phyloP scores from a whole-genome alignment of 2,113 vertebrate genomes.

The Heterotis niloticus region DNA sequence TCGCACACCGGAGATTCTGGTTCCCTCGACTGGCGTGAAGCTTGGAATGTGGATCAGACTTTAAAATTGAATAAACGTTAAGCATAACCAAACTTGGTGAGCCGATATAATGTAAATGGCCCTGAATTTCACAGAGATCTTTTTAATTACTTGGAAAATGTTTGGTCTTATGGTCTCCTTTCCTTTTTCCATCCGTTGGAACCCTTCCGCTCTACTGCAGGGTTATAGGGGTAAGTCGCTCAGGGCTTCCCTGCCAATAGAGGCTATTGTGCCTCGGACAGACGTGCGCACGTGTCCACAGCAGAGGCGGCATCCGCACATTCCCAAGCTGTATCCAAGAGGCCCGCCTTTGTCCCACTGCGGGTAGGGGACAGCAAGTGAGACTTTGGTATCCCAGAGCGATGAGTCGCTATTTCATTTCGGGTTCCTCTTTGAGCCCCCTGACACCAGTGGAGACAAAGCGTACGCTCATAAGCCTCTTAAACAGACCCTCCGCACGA shows the following conservation, averaged over 20 bases:
- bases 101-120: neutral
- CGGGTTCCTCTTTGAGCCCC: neutral
- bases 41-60: neutral
- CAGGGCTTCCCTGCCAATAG: slow-evolving; percentile 32
- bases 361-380: slow-evolving; percentile 10
- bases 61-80: neutral
- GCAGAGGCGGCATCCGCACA: slow-evolving; percentile 41
- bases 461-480: neutral
- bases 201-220: slow-evolving; percentile 37
- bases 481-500: neutral
- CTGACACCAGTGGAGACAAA: neutral
- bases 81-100: neutral
- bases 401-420: slow-evolving; percentile 32
- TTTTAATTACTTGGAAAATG: slow-evolving; percentile 17
- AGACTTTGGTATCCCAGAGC: slow-evolving; percentile 33
- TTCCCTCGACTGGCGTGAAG: neutral
- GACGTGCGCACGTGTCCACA: neutral
- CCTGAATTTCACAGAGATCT: slow-evolving; percentile 2
- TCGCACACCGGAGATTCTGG: neutral
- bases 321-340: slow-evolving; percentile 47
- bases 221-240: slow-evolving; percentile 36
- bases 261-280: slow-evolving; percentile 36
- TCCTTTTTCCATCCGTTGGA: slow-evolving; percentile 7
- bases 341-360: slow-evolving; percentile 34
- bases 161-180: neutral